These are phyloP conservation scores for Alligator sinensis DNA, from an alignment of 2,113 vertebrate genomes.

Conservation along the genomic window DNA sequence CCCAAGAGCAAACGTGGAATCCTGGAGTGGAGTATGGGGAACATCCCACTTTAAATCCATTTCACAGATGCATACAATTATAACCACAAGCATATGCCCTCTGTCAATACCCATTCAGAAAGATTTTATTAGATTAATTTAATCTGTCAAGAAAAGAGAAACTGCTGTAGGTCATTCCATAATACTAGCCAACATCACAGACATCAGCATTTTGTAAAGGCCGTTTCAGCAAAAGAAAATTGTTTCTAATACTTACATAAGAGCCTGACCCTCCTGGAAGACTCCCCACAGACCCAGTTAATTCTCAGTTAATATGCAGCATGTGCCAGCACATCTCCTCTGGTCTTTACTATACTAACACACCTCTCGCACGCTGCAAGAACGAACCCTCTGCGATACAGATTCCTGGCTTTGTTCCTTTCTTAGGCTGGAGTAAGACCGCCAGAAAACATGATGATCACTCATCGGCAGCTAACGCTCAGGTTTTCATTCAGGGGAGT, in stretches of 20 bases:
- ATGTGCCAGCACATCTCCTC: background rate
- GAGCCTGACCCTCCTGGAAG: background rate
- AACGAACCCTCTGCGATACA: background rate
- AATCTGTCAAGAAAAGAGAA: background rate
- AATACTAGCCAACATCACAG: background rate
- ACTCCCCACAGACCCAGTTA: background rate
- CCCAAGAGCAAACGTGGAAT: background rate
- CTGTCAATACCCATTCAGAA: no score
- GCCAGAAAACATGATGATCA: background rate
- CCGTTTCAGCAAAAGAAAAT: background rate
- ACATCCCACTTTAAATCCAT: background rate
- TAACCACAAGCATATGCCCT: no score
- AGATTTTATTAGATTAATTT: background rate
- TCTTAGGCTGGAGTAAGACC: background rate
- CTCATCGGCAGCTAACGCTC: background rate
- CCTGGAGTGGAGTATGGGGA: background rate
- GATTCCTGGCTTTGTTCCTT: background rate
- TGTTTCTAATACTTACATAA: background rate
- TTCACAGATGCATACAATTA: no score
- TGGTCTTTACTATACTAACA: background rate
- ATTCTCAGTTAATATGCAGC: background rate
- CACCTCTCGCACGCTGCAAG: background rate
- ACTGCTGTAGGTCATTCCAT: background rate
- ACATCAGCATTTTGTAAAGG: background rate
- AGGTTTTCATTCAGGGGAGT: no score